phyloP scores from a whole-genome alignment of 1,140 invertebrate genomes.

The Pseudomyrmex pallidus region DNA sequence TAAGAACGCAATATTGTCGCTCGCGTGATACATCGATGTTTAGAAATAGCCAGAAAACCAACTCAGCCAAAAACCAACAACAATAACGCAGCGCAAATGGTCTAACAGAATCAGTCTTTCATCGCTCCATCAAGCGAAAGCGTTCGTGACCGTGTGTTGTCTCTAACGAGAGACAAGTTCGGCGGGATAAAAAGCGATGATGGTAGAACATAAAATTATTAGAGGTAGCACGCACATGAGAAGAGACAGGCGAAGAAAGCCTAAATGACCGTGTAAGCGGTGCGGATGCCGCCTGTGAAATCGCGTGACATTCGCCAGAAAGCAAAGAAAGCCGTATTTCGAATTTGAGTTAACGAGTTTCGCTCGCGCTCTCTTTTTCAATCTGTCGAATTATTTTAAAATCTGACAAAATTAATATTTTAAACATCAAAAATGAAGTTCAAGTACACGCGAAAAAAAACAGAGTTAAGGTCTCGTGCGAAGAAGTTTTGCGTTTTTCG shows the following conservation, averaged over 20 bases:
- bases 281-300: slow-evolving; percentile 40
- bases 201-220: slow-evolving; percentile 77
- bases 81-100: slow-evolving; percentile 34
- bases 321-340: neutral
- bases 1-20: slow-evolving; percentile 4
- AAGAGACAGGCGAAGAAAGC: slow-evolving; percentile 85
- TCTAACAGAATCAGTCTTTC: slow-evolving; percentile 58
- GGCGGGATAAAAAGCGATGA: slow-evolving; percentile 77
- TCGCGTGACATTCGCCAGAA: slow-evolving; percentile 43
- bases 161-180: slow-evolving; percentile 35
- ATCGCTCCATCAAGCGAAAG: slow-evolving; percentile 20
- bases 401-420: neutral
- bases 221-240: slow-evolving; percentile 83
- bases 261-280: slow-evolving; percentile 82
- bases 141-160: slow-evolving; percentile 38
- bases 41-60: slow-evolving; percentile 30
- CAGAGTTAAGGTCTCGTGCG: neutral
- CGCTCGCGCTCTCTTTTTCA: neutral
- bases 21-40: slow-evolving; percentile 48
- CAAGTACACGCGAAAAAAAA: neutral
- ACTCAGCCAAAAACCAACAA: slow-evolving; percentile 51
- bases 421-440: neutral
- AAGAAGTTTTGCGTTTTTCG: slow-evolving; percentile 2
- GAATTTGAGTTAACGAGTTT: slow-evolving; percentile 7
- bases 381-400: neutral